A percentile compares a stretch with the other conserved stretches of the same genome.
These are phyloP conservation scores for Lasioglossum leucozonium DNA, from an alignment of 2,888 invertebrate species.

Conservation along the genomic window DNA sequence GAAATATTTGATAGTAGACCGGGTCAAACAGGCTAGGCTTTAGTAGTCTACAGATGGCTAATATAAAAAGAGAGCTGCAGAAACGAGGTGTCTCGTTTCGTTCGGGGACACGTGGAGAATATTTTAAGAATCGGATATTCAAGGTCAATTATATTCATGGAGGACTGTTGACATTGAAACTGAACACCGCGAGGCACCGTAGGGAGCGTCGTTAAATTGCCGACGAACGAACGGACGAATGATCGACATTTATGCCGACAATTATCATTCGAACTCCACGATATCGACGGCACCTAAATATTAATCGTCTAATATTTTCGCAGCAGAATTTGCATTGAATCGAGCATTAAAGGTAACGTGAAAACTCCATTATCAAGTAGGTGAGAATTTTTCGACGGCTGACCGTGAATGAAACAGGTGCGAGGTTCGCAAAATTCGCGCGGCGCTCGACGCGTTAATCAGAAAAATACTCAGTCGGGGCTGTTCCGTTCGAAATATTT, in stretches of 20 bases:
- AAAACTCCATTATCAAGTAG: not conserved
- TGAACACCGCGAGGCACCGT: not conserved
- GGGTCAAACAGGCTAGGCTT: constrained; percentile 11
- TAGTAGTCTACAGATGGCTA: not conserved
- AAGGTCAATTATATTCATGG: constrained; percentile 52
- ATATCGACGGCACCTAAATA: not conserved
- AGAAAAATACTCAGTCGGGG: not conserved
- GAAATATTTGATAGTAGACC: constrained; percentile 7
- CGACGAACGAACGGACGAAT: not conserved
- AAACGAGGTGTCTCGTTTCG: constrained; percentile 43
- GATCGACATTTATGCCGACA: not conserved
- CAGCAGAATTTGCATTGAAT: not conserved
- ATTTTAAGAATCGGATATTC: constrained; percentile 56
- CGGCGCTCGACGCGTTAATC: not conserved
- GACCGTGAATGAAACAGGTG: not conserved
- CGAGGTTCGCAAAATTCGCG: not conserved
- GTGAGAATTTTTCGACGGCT: not conserved
- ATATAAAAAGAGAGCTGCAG: constrained; percentile 6
- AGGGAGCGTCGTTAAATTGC: not conserved
- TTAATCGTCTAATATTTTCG: not conserved
- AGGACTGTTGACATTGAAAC: constrained; percentile 36
- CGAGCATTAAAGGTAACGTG: not conserved
- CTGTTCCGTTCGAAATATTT: not conserved
- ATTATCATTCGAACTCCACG: not conserved
- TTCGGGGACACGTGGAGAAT: constrained; percentile 33